A percentile compares a stretch with the other conserved stretches of the same genome.
These are phyloP conservation scores for Scolopax rusticola DNA, from an alignment of 2,797 vertebrate species.

Conservation along the genomic window DNA sequence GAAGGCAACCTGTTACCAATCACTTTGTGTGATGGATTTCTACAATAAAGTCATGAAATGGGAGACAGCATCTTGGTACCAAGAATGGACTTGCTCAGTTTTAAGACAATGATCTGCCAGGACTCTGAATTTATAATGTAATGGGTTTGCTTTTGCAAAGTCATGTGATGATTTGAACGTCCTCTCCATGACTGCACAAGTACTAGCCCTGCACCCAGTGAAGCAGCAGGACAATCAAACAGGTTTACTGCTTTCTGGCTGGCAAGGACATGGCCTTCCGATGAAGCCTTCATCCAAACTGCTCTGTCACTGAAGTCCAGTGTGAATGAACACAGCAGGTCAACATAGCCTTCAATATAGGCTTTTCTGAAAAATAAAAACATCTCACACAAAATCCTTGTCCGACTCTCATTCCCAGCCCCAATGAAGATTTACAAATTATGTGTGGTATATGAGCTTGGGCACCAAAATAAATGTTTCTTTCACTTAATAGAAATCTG, in stretches of 20 bases:
- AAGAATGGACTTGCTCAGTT: neutral
- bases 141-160: neutral
- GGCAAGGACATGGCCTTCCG: neutral
- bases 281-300: neutral
- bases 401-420: neutral
- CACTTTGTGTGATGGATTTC: neutral
- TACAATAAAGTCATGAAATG: neutral
- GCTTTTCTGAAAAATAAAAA: neutral
- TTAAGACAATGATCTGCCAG: neutral
- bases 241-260: neutral
- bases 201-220: neutral
- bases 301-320: neutral
- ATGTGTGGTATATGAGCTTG: neutral
- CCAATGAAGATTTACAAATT: neutral
- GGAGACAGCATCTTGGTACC: neutral
- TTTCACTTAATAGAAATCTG: neutral
- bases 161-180: neutral
- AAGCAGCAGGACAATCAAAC: neutral
- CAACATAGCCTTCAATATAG: neutral
- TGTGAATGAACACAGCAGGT: neutral
- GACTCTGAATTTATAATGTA: neutral
- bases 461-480: neutral
- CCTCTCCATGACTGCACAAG: neutral
- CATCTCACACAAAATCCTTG: neutral
- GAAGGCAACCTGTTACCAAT: neutral